Percentiles rank a stretch among this genome's conserved stretches.
Conservation (phyloP, 2,888 invertebrate genomes). For the Stenoptilia bipunctidactyla region DNA sequence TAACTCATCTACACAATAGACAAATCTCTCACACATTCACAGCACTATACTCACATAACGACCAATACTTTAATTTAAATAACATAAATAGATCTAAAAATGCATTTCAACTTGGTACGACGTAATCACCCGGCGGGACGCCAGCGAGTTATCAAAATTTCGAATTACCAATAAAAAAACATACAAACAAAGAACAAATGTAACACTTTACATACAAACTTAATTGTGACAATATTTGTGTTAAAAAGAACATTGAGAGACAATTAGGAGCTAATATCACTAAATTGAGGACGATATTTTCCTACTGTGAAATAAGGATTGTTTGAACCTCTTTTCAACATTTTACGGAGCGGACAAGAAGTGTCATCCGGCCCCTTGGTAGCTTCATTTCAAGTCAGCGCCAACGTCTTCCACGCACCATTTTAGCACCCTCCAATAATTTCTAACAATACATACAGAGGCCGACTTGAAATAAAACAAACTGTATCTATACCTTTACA, state of each 20-base stretch:
- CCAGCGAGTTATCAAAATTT: background rate
- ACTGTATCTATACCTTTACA: background rate
- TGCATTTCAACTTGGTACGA: constrained; percentile 69
- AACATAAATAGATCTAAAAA: constrained; percentile 67
- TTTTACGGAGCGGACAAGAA: constrained; percentile 57
- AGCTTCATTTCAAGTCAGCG: constrained; percentile 64
- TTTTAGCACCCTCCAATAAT: constrained; percentile 52
- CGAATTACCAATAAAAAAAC: constrained; percentile 25
- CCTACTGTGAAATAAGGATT: constrained; percentile 45
- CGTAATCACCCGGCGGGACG: constrained; percentile 34
- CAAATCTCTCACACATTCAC: constrained; percentile 52
- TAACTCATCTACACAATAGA: constrained; percentile 60
- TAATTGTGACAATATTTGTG: constrained; percentile 61
- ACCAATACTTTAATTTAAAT: constrained; percentile 60
- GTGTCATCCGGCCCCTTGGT: constrained; percentile 59
- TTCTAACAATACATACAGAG: constrained; percentile 22
- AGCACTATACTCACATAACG: constrained; percentile 49
- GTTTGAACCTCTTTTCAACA: constrained; percentile 26
- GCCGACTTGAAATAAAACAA: constrained; percentile 63
- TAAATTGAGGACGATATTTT: constrained; percentile 65
- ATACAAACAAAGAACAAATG: constrained; percentile 65
- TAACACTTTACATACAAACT: constrained; percentile 55
- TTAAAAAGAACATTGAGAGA: constrained; percentile 45
- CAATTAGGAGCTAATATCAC: constrained; percentile 70
- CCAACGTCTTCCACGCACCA: constrained; percentile 17